A percentile compares a stretch with the other conserved stretches of the same genome.
These are phyloP conservation scores for Marcusenius ussheri DNA, from an alignment of 2,113 vertebrate species.

Conservation along the genomic window DNA sequence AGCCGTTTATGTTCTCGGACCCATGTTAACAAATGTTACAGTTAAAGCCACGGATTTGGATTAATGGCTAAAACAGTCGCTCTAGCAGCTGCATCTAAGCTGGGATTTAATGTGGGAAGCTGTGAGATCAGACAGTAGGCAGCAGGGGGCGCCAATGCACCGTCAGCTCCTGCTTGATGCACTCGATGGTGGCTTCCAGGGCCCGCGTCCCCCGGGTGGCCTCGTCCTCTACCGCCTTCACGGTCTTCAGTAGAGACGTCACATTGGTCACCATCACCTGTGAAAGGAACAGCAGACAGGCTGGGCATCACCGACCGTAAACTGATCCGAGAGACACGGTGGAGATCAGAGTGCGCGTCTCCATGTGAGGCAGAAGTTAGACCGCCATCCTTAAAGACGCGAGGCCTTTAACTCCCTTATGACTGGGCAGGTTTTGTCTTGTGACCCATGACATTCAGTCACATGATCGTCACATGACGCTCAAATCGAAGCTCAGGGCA, in stretches of 20 bases:
- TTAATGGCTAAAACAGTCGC: background rate
- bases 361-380: background rate
- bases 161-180: slow-evolving; percentile 95
- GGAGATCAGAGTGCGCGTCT: background rate
- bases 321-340: background rate
- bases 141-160: slow-evolving; percentile 52
- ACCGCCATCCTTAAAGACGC: background rate
- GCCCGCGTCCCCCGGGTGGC: slow-evolving; percentile 94
- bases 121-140: background rate
- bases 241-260: slow-evolving; percentile 94
- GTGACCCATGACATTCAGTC: background rate
- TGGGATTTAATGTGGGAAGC: slow-evolving; percentile 22
- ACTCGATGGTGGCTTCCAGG: slow-evolving; percentile 92
- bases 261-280: slow-evolving; percentile 99
- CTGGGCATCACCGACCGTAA: background rate
- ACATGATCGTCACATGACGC: background rate
- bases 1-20: background rate
- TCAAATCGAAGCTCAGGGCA: background rate
- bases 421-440: background rate
- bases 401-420: background rate
- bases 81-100: background rate
- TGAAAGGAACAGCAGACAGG: slow-evolving; percentile 7
- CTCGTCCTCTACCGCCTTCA: slow-evolving; percentile 98
- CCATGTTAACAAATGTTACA: background rate
- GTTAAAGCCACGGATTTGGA: background rate